Evolutionary conservation across 1,140 invertebrate species (phyloP).

Genomic region (Maniola jurtina): DNA sequence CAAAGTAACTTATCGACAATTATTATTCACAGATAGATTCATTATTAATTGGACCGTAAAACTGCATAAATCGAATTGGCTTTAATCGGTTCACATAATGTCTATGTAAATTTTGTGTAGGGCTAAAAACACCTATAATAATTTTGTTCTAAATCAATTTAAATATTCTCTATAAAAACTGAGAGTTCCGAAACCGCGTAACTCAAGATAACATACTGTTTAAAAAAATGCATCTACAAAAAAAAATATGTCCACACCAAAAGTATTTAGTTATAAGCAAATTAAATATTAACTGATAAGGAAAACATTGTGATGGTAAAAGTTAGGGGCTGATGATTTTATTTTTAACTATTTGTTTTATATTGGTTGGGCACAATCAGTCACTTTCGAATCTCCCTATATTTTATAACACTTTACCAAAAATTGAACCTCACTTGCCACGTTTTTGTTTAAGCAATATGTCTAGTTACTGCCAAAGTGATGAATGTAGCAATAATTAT

Average conservation of each 20-base stretch:
- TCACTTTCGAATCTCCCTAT: slow-evolving; percentile 36
- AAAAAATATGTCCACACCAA: slow-evolving; percentile 23
- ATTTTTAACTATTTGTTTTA: slow-evolving; percentile 28
- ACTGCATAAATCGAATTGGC: no score
- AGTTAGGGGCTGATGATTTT: slow-evolving; percentile 56
- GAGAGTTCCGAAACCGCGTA: background rate
- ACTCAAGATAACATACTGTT: background rate
- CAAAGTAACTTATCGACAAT: no score
- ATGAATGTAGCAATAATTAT: background rate
- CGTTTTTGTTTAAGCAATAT: background rate
- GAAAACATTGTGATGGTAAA: slow-evolving; percentile 70
- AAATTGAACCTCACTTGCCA: slow-evolving; percentile 1
- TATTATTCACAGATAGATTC: no score
- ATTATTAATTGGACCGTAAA: no score
- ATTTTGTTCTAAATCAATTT: no score
- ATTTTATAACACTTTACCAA: background rate
- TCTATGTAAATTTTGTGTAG: no score
- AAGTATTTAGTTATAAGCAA: slow-evolving; percentile 34
- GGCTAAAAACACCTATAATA: no score
- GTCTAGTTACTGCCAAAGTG: background rate
- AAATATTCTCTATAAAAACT: no score
- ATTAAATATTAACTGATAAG: slow-evolving; percentile 29
- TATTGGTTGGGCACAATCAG: slow-evolving; percentile 60
- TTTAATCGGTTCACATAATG: no score
- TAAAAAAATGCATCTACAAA: background rate